These are phyloP conservation scores for Microcebus tavaratra DNA, from an alignment of 2,113 vertebrate species.

Conservation along the genomic window DNA sequence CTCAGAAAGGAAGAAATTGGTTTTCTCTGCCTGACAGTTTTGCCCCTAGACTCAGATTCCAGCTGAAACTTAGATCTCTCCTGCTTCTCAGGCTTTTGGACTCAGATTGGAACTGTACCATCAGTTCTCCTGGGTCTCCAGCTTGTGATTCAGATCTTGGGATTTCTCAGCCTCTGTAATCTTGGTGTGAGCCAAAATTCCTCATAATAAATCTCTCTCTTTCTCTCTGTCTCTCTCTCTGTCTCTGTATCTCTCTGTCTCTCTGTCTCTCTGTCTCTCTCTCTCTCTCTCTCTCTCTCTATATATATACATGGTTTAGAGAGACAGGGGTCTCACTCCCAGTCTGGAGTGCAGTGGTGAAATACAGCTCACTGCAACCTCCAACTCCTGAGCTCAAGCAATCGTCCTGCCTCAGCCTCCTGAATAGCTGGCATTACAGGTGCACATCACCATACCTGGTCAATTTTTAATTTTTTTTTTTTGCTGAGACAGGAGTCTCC, in stretches of 20 bases:
- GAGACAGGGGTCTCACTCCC: no score
- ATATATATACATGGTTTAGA: no score
- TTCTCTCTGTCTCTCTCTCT: background rate
- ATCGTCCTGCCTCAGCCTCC: no score
- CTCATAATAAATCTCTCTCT: background rate
- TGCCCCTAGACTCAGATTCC: background rate
- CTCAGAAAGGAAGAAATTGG: background rate
- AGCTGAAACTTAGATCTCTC: background rate
- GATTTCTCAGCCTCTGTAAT: background rate
- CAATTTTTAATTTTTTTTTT: no score
- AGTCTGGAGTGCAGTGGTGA: no score
- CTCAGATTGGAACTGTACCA: background rate
- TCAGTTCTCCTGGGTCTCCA: background rate
- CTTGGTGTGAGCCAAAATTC: background rate
- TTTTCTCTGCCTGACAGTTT: background rate
- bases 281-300: background rate
- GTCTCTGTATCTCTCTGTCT: background rate
- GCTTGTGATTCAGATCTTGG: background rate
- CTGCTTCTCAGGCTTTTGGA: no score
- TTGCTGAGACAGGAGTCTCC: no score
- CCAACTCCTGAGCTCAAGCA: no score
- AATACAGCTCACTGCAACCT: no score
- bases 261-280: background rate
- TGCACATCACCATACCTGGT: no score
- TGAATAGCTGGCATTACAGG: no score